Conservation (phyloP, 2,888 invertebrate genomes). For the Epistrophe grossulariae region DNA sequence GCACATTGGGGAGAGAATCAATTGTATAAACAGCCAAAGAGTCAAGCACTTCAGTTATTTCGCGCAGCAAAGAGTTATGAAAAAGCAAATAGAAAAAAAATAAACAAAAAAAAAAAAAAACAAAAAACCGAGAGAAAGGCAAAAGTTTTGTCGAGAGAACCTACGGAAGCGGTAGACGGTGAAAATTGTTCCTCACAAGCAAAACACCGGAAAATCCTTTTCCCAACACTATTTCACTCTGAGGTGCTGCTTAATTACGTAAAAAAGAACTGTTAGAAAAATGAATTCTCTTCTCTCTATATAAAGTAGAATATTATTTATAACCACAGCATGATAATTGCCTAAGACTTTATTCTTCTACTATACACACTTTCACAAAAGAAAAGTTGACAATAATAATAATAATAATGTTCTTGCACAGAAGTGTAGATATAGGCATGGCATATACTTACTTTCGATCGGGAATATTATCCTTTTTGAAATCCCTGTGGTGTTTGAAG, state of each 20-base stretch:
- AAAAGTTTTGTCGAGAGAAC: slow-evolving; percentile 64
- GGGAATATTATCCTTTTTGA: slow-evolving; percentile 51
- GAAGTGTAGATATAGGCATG: background rate
- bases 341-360: slow-evolving; percentile 29
- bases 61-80: slow-evolving; percentile 48
- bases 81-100: slow-evolving; percentile 12
- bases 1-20: slow-evolving; percentile 47
- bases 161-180: slow-evolving; percentile 74
- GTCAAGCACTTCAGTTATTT: slow-evolving; percentile 64
- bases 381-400: slow-evolving; percentile 32
- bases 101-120: background rate
- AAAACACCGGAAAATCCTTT: slow-evolving; percentile 75
- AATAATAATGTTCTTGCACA: slow-evolving; percentile 15
- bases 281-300: too few species aligned
- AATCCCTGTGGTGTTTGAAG: slow-evolving; percentile 67
- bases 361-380: slow-evolving; percentile 14
- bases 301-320: slow-evolving; percentile 21
- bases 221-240: slow-evolving; percentile 59
- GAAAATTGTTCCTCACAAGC: slow-evolving; percentile 66
- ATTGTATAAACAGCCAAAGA: slow-evolving; percentile 65
- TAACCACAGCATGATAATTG: slow-evolving; percentile 70
- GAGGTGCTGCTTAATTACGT: slow-evolving; percentile 70
- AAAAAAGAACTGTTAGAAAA: slow-evolving; percentile 36
- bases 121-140: slow-evolving; percentile 9
- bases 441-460: slow-evolving; percentile 18